Conservation (phyloP, 2,888 invertebrate species). For the Caenorhabditis sp. region DNA sequence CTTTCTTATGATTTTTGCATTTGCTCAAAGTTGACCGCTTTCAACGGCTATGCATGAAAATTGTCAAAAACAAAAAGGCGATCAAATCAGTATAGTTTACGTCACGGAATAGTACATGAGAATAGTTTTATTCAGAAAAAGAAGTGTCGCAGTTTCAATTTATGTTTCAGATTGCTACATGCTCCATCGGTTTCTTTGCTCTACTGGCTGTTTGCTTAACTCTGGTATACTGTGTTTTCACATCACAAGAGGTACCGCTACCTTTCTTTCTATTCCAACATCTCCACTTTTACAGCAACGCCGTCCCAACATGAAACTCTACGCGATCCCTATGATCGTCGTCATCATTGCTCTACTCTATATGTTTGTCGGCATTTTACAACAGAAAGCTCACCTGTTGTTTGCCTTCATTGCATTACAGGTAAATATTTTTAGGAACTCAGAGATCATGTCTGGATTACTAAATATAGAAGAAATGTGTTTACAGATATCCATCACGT, state of each 20-base stretch:
- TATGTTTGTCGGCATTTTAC: conserved; percentile 75
- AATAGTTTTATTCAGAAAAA: no score
- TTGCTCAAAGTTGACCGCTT: no score
- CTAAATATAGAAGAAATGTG: conserved; percentile 1
- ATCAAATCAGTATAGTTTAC: no score
- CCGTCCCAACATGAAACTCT: conserved; percentile 67
- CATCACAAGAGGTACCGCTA: conserved; percentile 69
- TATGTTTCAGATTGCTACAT: conserved; percentile 69
- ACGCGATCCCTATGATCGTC: conserved; percentile 71
- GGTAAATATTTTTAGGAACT: conserved; percentile 48
- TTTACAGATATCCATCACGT: conserved; percentile 71
- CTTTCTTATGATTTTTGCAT: no score
- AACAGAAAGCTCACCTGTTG: conserved; percentile 72
- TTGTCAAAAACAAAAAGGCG: no score
- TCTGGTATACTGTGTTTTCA: conserved; percentile 70
- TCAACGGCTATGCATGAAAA: no score
- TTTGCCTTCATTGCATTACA: conserved; percentile 74
- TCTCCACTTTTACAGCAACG: conserved; percentile 51
- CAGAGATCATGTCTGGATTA: conserved; percentile 4
- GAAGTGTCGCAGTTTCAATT: no score
- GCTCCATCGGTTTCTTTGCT: conserved; percentile 72
- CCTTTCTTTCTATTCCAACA: background rate
- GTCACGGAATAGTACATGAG: no score
- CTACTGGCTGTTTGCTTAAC: conserved; percentile 68
- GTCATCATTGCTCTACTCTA: conserved; percentile 74